Evolutionary conservation across 1,140 invertebrate species (phyloP).

Genomic region (Drosophila sproati): DNA sequence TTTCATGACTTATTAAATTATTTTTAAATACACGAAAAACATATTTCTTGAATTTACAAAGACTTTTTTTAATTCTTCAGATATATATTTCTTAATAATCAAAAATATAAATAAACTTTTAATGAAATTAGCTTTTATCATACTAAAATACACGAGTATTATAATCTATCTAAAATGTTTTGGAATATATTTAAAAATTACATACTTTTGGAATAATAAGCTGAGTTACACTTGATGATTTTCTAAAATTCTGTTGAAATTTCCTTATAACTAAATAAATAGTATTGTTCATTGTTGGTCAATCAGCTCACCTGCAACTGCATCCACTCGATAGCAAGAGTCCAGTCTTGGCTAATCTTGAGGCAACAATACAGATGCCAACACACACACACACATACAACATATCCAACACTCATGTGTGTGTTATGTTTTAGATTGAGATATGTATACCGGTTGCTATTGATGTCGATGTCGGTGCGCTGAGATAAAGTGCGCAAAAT

Average conservation of each 20-base stretch:
- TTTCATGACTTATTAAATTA: too few species aligned
- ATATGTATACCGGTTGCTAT: slow-evolving; percentile 13
- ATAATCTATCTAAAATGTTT: too few species aligned
- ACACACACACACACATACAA: not conserved
- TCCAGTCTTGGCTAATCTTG: slow-evolving; percentile 9
- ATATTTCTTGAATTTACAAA: too few species aligned
- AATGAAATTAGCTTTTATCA: too few species aligned
- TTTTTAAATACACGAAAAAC: too few species aligned
- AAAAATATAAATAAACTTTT: too few species aligned
- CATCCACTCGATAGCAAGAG: not conserved
- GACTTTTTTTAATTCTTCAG: too few species aligned
- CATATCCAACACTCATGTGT: not conserved
- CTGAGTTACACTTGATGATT: too few species aligned
- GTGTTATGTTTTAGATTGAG: slow-evolving; percentile 32
- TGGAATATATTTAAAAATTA: too few species aligned
- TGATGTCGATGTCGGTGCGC: slow-evolving; percentile 21
- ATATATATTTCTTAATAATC: too few species aligned
- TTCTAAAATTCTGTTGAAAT: not conserved
- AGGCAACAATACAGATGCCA: slow-evolving; percentile 5
- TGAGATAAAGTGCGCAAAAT: slow-evolving; percentile 80
- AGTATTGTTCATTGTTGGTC: not conserved
- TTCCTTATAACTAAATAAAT: not conserved
- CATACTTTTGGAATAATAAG: too few species aligned
- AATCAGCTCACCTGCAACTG: slow-evolving; percentile 17
- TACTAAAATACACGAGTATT: too few species aligned